Evolutionary conservation across 2,797 vertebrate species (phyloP).

Genomic region (Rhyacichthys aspro): DNA sequence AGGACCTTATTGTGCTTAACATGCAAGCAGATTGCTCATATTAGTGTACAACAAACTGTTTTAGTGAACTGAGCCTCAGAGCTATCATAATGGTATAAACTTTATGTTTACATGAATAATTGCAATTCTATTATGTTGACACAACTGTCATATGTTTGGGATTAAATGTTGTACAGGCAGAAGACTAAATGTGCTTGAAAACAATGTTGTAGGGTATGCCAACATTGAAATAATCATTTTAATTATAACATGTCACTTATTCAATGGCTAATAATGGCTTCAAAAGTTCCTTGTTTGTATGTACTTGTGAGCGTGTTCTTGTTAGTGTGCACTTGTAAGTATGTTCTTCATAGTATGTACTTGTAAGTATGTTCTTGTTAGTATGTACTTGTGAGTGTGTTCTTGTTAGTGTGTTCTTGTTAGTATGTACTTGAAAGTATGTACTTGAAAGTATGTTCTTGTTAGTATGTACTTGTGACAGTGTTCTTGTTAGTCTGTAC

Average conservation of each 20-base stretch:
- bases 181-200: background rate
- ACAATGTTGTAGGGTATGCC: background rate
- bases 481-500: too few species aligned
- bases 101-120: conserved; percentile 6
- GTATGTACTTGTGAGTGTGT: too few species aligned
- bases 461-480: too few species aligned
- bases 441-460: too few species aligned
- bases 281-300: too few species aligned
- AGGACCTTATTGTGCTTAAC: background rate
- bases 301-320: too few species aligned
- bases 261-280: background rate
- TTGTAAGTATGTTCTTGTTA: too few species aligned
- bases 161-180: background rate
- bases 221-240: conserved; percentile 3
- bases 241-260: conserved; percentile 3
- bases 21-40: conserved; percentile 1
- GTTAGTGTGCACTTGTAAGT: too few species aligned
- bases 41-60: background rate
- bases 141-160: background rate
- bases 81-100: background rate
- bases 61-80: background rate
- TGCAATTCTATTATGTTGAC: conserved; percentile 6
- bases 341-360: too few species aligned
- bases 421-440: too few species aligned
- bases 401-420: too few species aligned